Percentiles rank a stretch among this genome's conserved stretches.
Evolutionary conservation across 2,113 vertebrate species (phyloP).

Genomic region (Tragulus kanchil): DNA sequence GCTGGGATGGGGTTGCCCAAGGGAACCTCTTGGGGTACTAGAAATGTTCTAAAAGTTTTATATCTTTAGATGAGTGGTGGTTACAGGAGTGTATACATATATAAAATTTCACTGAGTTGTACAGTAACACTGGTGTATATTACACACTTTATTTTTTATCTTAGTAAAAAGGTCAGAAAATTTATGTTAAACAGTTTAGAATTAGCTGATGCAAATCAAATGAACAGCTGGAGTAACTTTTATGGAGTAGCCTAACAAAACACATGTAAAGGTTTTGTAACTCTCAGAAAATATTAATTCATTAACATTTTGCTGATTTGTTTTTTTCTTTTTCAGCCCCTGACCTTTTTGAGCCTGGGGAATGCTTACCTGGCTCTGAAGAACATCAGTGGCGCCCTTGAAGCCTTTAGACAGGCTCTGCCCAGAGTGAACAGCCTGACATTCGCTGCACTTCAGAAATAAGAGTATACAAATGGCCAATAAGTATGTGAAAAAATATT

Average conservation of each 20-base stretch:
- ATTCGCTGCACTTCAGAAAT: slow-evolving; percentile 94
- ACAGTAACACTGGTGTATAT: not conserved
- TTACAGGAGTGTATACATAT: not conserved
- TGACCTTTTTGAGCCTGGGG: slow-evolving; percentile 95
- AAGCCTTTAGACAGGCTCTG: slow-evolving; percentile 94
- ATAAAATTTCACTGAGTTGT: slow-evolving; percentile 24
- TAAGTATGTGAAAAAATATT: not conserved
- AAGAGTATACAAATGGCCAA: not conserved
- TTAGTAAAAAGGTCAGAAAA: slow-evolving; percentile 25
- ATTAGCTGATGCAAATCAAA: not conserved
- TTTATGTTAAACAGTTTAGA: slow-evolving; percentile 22
- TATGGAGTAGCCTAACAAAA: not conserved
- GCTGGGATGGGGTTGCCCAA: not conserved
- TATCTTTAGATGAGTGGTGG: not conserved
- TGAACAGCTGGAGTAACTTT: not conserved
- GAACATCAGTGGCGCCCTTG: slow-evolving; percentile 94
- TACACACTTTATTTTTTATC: not conserved
- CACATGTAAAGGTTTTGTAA: slow-evolving; percentile 28
- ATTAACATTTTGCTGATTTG: slow-evolving; percentile 60
- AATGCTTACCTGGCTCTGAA: slow-evolving; percentile 94
- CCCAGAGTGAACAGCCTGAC: slow-evolving; percentile 92
- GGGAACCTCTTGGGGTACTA: not conserved
- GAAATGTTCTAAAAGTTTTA: slow-evolving; percentile 1
- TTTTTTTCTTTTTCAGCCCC: slow-evolving; percentile 89
- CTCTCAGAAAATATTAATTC: slow-evolving; percentile 16